Evolutionary conservation across 2,888 invertebrate genomes (phyloP), one percentile per base, ranked within the genome.

Genomic region (Dexiosoma caninum): DNA sequence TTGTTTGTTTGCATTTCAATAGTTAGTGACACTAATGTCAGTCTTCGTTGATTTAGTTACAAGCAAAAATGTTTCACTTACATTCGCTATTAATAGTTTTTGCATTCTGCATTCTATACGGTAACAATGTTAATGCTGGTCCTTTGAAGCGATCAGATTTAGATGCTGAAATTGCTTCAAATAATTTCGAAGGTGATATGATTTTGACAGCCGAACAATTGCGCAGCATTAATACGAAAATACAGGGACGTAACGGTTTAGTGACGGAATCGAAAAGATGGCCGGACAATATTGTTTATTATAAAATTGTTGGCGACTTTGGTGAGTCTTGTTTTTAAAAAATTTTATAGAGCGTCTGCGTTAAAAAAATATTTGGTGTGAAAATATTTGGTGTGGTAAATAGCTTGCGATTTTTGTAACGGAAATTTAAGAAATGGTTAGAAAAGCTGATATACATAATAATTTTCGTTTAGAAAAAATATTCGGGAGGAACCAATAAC

Each of bases 131-230:
- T 7, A 21, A 19, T 32, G 71, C 53, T 8, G 37, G 51, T 7
- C 79, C 70, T 49, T 69, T 84, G 12, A n/a, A 16, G 0, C 44
- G 42, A 0, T 12, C 12, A 6, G 19, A n/a, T 12, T 51, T 76
- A 2, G 95, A 95, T 86, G 94, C 95, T 0, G 96, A 96, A 87
- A 95, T 95, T 86, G 88, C 93, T 81, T 94, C 95, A 0, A 93
- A 92, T 14, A 94, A 94, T 84, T 92, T 92, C 0, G 94, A 96
- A 87, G 95, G 95, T 2, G 96, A 96, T 85, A 95, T 96, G 84
- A 87, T 95, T 40, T 92, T 95, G 81, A 93, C 93, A 0, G 82
- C 84, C 4, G 69, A 44, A 2, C 89, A 90, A 44, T 35, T 78
- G 3, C 3, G 7, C 5, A 1, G 27, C 0, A 35, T 88, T 16